phyloP scores from a whole-genome alignment of 2,113 vertebrate species.

The Pachypanchax playfairii region DNA sequence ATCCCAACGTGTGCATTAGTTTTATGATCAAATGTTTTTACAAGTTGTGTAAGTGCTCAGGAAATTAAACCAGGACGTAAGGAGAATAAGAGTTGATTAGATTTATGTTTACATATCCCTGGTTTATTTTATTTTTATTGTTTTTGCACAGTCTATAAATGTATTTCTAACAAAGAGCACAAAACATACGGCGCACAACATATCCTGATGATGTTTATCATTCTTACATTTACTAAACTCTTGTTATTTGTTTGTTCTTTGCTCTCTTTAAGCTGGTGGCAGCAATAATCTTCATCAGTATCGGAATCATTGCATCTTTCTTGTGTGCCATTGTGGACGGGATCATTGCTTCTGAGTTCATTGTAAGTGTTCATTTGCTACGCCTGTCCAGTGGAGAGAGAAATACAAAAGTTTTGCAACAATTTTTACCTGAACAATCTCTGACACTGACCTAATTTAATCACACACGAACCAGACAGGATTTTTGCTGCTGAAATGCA shows the following conservation, averaged over 20 bases:
- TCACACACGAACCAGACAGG: not conserved
- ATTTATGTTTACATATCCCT: not conserved
- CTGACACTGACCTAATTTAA: conserved; percentile 13
- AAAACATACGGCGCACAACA: too few species aligned
- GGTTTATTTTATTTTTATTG: not conserved
- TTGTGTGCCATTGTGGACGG: conserved; percentile 92
- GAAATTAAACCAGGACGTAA: too few species aligned
- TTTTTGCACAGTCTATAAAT: too few species aligned
- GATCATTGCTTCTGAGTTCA: conserved; percentile 89
- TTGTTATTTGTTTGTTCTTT: not conserved
- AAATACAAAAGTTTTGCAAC: not conserved
- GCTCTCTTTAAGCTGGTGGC: conserved; percentile 82
- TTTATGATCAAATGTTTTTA: not conserved
- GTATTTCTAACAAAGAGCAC: too few species aligned
- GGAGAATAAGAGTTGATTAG: too few species aligned
- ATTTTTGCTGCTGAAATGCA: not conserved
- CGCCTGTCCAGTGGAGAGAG: too few species aligned
- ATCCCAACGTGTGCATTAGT: not conserved
- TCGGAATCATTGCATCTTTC: conserved; percentile 90
- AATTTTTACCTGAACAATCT: not conserved
- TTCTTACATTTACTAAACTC: too few species aligned
- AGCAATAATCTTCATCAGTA: conserved; percentile 92
- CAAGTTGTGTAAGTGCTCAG: too few species aligned
- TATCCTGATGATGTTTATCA: too few species aligned
- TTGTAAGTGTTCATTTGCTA: conserved; percentile 82